A percentile compares a stretch with the other conserved stretches of the same genome.
These are phyloP conservation scores for Cheilosia pagana DNA, from an alignment of 2,888 invertebrate species.

Conservation along the genomic window DNA sequence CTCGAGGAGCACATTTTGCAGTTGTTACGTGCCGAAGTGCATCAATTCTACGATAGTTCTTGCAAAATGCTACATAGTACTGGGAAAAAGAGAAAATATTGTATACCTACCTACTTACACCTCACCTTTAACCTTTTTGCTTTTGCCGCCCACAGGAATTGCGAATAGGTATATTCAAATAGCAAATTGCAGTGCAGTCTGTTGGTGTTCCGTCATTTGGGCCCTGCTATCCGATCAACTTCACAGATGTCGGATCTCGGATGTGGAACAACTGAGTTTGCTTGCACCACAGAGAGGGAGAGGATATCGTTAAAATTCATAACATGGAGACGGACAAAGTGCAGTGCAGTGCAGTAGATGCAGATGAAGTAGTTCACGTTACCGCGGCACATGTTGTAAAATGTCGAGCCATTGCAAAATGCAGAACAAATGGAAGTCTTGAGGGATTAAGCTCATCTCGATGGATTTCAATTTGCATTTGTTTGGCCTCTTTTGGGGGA, in stretches of 20 bases:
- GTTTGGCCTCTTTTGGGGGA: constrained; percentile 17
- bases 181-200: background rate
- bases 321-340: constrained; percentile 1
- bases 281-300: background rate
- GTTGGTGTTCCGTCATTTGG: constrained; percentile 17
- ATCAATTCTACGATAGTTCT: constrained; percentile 36
- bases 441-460: constrained; percentile 41
- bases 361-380: constrained; percentile 1
- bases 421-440: constrained; percentile 8
- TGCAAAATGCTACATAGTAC: constrained; percentile 8
- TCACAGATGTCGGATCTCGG: constrained; percentile 6
- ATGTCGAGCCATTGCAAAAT: background rate
- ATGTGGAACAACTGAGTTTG: constrained; percentile 8
- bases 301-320: constrained; percentile 31
- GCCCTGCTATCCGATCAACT: background rate
- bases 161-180: constrained; percentile 9
- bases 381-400: background rate
- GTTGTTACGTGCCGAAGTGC: constrained; percentile 68
- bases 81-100: constrained; percentile 5
- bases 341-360: constrained; percentile 16
- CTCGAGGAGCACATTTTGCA: constrained; percentile 68
- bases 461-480: constrained; percentile 38
- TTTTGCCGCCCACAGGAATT: background rate
- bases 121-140: constrained; percentile 1
- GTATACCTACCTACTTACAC: too few species aligned